Conservation (phyloP, 1,140 invertebrate species). For the Tetranychus cinnabarinus region DNA sequence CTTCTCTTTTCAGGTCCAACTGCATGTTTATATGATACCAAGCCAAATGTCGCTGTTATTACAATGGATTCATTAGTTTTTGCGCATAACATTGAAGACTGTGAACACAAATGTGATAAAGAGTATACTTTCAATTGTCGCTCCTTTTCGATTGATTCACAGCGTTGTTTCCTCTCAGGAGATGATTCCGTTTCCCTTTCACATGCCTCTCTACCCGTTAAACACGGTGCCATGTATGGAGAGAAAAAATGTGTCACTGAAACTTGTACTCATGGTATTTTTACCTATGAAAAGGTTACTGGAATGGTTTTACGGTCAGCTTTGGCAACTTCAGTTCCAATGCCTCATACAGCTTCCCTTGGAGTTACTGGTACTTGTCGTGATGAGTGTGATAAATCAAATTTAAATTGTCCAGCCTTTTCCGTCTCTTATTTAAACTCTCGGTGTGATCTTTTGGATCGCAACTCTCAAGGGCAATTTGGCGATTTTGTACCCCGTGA, state of each 20-base stretch:
- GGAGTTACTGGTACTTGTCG: constrained; percentile 23
- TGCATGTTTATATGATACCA: constrained; percentile 23
- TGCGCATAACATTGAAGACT: constrained; percentile 23
- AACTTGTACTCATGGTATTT: constrained; percentile 21
- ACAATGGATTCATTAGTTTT: constrained; percentile 27
- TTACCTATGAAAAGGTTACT: constrained; percentile 28
- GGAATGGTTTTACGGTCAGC: constrained; percentile 23
- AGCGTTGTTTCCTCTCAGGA: constrained; percentile 25
- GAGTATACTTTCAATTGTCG: constrained; percentile 21
- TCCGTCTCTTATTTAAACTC: constrained; percentile 23
- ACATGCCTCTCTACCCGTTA: constrained; percentile 9
- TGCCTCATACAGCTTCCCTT: constrained; percentile 17
- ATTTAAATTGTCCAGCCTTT: constrained; percentile 26
- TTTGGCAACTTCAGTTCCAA: constrained; percentile 20
- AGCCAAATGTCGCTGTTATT: constrained; percentile 21
- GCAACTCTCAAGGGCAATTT: constrained; percentile 25
- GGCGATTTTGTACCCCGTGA: constrained; percentile 21
- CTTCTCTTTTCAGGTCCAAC: constrained; percentile 19
- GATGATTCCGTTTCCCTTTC: constrained; percentile 23
- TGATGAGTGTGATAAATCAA: constrained; percentile 19
- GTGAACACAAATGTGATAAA: constrained; percentile 24
- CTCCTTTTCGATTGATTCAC: constrained; percentile 20
- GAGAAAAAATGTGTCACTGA: constrained; percentile 24
- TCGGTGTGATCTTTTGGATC: constrained; percentile 24
- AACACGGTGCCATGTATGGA: constrained; percentile 18